Evolutionary conservation across 2,888 invertebrate genomes (phyloP).

Genomic region (Pinctada fucata): DNA sequence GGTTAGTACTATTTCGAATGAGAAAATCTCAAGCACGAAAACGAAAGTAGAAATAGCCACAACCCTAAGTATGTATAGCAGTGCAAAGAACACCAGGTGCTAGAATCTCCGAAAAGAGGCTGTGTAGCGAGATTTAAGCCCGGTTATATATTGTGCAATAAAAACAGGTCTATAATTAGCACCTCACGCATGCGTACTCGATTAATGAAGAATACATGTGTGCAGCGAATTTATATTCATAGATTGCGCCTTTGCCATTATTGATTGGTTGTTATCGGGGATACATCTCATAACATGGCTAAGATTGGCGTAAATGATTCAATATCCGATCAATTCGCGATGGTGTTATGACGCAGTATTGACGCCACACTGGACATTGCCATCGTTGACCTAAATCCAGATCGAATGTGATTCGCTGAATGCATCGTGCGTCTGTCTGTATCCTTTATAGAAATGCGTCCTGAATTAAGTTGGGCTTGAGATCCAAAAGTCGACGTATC

Average conservation of each 20-base stretch:
- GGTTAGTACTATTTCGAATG: too few species aligned
- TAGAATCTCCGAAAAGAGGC: too few species aligned
- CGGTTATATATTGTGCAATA: too few species aligned
- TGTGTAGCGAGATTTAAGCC: too few species aligned
- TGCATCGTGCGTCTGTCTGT: not conserved
- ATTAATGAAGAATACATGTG: not conserved
- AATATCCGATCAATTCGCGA: constrained; percentile 3
- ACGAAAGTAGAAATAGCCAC: too few species aligned
- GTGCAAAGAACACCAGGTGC: too few species aligned
- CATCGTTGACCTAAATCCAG: not conserved
- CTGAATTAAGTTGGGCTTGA: constrained; percentile 19
- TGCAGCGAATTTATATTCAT: not conserved
- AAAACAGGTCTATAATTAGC: not conserved
- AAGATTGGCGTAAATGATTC: not conserved
- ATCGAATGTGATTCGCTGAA: not conserved
- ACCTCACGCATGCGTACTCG: not conserved
- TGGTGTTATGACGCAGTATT: constrained; percentile 17
- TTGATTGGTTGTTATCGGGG: too few species aligned
- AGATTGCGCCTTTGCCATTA: not conserved
- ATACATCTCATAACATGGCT: too few species aligned
- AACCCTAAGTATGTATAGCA: too few species aligned
- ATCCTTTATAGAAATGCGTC: constrained; percentile 17
- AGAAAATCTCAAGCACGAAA: too few species aligned
- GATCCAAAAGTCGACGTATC: constrained; percentile 57
- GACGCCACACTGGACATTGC: constrained; percentile 2